Evolutionary conservation across 2,797 vertebrate genomes (phyloP), one percentile per base, ranked within the genome.

Genomic region (Danio tinwini): DNA sequence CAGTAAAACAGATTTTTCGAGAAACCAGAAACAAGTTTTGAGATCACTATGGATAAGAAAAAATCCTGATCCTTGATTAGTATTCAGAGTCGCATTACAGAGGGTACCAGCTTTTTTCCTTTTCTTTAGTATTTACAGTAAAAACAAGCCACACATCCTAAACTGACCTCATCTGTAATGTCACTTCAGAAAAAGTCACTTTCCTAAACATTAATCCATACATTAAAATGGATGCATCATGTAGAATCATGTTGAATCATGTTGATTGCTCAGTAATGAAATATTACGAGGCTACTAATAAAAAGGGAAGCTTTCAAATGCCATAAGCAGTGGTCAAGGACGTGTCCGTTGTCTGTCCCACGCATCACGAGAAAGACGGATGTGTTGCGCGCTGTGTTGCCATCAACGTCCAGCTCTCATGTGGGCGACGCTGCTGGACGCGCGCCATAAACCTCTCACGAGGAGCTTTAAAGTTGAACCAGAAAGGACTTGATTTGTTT

Each of bases 331-430:
- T 52, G 42, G 19, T 70, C 45, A 61, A 70, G 56, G 65, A 61
- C 76, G 62, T 80, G 19, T 67, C 47, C 49, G 17, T 75, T 76
- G 72, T 5, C 64, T 52, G 39, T 65, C 65, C 76, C 64, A 79
- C 76, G 73, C 81, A 64, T 56, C 56, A 67, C 12, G 64, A 65
- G 21, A 59, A 58, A 58, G 55, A 83, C 42, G 29, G 12, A 70
- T 62, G 56, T 37, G 63, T 70, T 70, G 17, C 56, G 64, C 70
- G 45, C 44, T n/a, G 68, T 70, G 56, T 61, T 68, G 29, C 61
- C 64, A 72, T 53, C 29, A 69, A 61, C 49, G 76, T 71, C 76
- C 58, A 44, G 56, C 42, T 71, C 12, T 44, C 13, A 47, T 47
- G 67, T 78, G 56, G 69, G 78, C 69, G 50, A 64, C 21, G 21